phyloP scores from a whole-genome alignment of 2,888 invertebrate species.

The Plutella xylostella region DNA sequence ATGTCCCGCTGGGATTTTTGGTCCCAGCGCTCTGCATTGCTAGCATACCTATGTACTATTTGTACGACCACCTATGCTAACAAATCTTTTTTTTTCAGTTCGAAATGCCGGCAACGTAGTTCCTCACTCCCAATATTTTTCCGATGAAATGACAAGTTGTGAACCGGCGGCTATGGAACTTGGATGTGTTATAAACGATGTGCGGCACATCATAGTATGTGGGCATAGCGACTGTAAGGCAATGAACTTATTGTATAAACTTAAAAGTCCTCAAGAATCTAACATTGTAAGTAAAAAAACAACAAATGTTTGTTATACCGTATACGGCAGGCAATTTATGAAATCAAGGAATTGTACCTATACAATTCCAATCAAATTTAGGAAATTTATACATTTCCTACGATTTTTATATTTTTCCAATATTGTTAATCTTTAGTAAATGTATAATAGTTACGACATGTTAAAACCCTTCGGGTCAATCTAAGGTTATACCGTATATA shows the following conservation, averaged over 20 bases:
- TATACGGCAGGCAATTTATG: background rate
- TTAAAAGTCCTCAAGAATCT: constrained; percentile 83
- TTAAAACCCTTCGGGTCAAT: background rate
- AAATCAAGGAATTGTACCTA: too few species aligned
- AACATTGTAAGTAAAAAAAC: constrained; percentile 36
- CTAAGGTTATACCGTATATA: too few species aligned
- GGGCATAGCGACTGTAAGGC: constrained; percentile 99
- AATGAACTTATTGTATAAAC: constrained; percentile 89
- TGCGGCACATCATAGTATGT: constrained; percentile 93
- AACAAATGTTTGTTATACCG: background rate
- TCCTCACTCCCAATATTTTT: constrained; percentile 90
- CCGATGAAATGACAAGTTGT: constrained; percentile 89
- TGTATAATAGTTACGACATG: background rate
- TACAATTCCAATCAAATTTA: too few species aligned
- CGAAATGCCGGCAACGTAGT: constrained; percentile 97
- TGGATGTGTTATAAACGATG: constrained; percentile 91
- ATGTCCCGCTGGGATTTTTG: too few species aligned
- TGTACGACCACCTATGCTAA: constrained; percentile 7
- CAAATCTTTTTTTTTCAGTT: constrained; percentile 69
- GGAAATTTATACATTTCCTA: too few species aligned
- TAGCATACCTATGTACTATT: constrained; percentile 9
- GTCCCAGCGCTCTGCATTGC: too few species aligned
- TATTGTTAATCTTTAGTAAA: background rate
- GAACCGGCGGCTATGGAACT: constrained; percentile 97
- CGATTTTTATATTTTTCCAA: too few species aligned